Base-by-base conservation (phyloP, 64 coral and sea anemone species). In the Actinia tenebrosa region DNA sequence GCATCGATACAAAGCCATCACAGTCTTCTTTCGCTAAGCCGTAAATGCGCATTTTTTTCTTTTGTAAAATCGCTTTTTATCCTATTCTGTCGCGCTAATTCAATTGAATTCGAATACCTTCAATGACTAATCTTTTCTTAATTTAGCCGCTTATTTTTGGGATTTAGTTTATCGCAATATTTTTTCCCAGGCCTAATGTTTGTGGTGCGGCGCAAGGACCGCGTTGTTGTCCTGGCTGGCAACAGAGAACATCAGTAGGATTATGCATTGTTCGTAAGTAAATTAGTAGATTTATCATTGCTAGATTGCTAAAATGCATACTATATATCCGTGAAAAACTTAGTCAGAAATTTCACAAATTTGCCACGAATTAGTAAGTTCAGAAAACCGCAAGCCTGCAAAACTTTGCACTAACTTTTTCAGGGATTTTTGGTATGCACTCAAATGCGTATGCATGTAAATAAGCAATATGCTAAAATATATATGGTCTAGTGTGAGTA, bases 211-310 rank as follows among this genome's bases (percentile, higher is more conserved):
- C 37, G 45, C 64, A 83, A 9, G 94, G 94, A 19, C 89, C 92
- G 0, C 85, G 60, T 0, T 99, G 97, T 52, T 99, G 97, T 61
- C 80, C 90, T 2, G 97, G 97, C 14, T 99, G 97, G 97, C 93
- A 92, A 69, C 96, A 88, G 25, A 87, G 89, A 44, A 54, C 89
- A 44, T 89, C 91, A 8, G 66, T 98, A 45, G 93, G 97, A 44
- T 43, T 99, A 0, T 99, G 97, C 50, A 93, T 99, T 64, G 86
- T 92, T 54, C 97, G 97, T 99, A 94, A 95, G 97, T 99, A 87
- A 84, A 15, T 6, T 25, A 59, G 2, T 7, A 16, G 5, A 10
- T 45, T 43, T 22, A 54, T 47, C 15, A 7, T 37, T 81, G 8
- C n/a, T 18, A 30, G 23, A 79, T 0, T 81, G 8, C 18, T n/a